Evolutionary conservation across 2,797 vertebrate species (phyloP).

Genomic region (Yasuhikotakia modesta): DNA sequence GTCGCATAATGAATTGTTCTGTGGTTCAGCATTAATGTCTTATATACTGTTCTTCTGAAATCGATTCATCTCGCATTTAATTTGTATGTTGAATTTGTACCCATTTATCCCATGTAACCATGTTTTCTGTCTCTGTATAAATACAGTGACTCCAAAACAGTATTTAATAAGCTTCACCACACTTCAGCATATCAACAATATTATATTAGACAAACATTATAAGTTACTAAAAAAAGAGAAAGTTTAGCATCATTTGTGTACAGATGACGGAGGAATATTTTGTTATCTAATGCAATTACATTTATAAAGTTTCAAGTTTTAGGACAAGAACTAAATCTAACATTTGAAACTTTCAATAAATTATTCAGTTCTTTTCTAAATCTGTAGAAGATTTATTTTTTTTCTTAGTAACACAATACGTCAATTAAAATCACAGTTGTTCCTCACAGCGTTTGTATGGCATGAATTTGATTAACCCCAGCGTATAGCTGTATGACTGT

Average conservation of each 20-base stretch:
- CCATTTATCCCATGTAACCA: not conserved
- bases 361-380: not conserved
- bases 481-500: slow-evolving; percentile 39
- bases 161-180: not conserved
- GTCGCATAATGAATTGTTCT: not conserved
- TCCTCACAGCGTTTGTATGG: slow-evolving; percentile 33
- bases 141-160: not conserved
- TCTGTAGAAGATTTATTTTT: no score
- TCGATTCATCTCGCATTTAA: not conserved
- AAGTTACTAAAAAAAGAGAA: no score
- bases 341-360: not conserved
- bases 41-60: not conserved
- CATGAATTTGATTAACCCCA: slow-evolving; percentile 17
- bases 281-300: no score
- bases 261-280: no score
- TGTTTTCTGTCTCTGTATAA: not conserved
- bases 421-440: slow-evolving; percentile 38
- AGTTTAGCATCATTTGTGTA: no score
- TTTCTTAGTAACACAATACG: not conserved
- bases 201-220: no score
- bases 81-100: not conserved
- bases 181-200: not conserved
- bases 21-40: not conserved
- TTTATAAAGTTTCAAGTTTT: not conserved
- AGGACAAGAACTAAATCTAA: not conserved